phyloP scores from a whole-genome alignment of 2,888 invertebrate genomes.

The Bursaphelenchus okinawaensis region DNA sequence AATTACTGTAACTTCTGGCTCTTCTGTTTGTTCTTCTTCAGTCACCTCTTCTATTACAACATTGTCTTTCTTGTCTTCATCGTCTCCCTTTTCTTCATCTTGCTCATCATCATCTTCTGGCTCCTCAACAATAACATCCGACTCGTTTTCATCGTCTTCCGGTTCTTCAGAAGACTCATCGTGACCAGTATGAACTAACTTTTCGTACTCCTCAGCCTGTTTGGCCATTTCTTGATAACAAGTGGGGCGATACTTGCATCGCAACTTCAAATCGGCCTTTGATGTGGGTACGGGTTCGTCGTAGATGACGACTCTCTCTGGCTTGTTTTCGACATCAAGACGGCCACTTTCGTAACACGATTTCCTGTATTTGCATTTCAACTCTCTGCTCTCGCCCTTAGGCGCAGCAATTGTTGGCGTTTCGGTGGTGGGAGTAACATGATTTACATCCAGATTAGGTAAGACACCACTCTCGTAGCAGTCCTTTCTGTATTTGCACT shows the following conservation, averaged over 20 bases:
- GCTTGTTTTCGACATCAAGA: neutral
- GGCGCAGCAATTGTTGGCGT: neutral
- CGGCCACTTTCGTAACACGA: constrained; percentile 49
- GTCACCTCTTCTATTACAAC: constrained; percentile 17
- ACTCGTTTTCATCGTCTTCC: neutral
- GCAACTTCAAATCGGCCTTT: constrained; percentile 21
- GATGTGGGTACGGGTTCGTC: constrained; percentile 7
- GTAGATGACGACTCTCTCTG: neutral
- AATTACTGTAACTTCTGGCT: neutral
- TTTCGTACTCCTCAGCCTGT: constrained; percentile 17
- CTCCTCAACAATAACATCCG: constrained; percentile 17
- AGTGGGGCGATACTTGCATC: constrained; percentile 47
- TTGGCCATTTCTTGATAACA: constrained; percentile 42
- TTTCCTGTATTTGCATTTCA: constrained; percentile 40
- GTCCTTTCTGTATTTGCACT: constrained; percentile 44
- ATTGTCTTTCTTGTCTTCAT: constrained; percentile 10
- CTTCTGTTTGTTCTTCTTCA: constrained; percentile 11
- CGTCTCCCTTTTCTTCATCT: constrained; percentile 18
- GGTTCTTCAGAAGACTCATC: constrained; percentile 10
- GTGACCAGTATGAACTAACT: constrained; percentile 20
- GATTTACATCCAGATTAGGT: constrained; percentile 20
- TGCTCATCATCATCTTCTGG: constrained; percentile 17
- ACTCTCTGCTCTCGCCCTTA: neutral
- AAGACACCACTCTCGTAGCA: constrained; percentile 25
- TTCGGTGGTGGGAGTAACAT: neutral